A percentile compares a stretch with the other conserved stretches of the same genome.
Conservation (phyloP, 2,888 invertebrate species). For the Oeneis ivallda region DNA sequence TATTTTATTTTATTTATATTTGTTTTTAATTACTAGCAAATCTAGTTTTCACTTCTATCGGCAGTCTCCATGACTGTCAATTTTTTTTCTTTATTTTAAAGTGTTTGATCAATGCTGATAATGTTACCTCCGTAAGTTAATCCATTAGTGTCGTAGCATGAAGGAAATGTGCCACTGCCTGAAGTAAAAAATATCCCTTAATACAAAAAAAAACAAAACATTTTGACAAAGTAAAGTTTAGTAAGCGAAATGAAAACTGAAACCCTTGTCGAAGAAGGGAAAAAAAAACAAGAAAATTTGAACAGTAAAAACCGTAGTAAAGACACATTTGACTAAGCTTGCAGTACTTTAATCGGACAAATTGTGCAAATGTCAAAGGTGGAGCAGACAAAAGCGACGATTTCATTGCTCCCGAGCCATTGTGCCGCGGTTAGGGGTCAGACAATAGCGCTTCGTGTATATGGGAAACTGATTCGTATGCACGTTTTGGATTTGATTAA, state of each 20-base stretch:
- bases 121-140: no score
- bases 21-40: no score
- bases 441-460: slow-evolving; percentile 25
- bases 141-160: no score
- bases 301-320: slow-evolving; percentile 24
- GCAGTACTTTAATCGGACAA: slow-evolving; percentile 36
- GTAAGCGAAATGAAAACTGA: slow-evolving; percentile 19
- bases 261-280: slow-evolving; percentile 12
- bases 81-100: no score
- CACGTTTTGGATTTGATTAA: slow-evolving; percentile 22
- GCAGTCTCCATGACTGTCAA: no score
- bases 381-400: slow-evolving; percentile 32
- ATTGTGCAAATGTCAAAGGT: slow-evolving; percentile 39
- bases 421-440: slow-evolving; percentile 26
- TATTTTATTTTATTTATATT: no score
- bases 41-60: no score
- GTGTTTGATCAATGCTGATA: no score
- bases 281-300: neutral
- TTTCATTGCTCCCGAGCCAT: slow-evolving; percentile 34
- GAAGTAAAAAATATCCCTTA: neutral
- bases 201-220: slow-evolving; percentile 7
- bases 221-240: slow-evolving; percentile 11
- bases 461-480: slow-evolving; percentile 25
- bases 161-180: neutral
- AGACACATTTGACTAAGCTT: slow-evolving; percentile 31